Base-by-base conservation (phyloP, 1,140 invertebrate species). In the Pararge aegeria region DNA sequence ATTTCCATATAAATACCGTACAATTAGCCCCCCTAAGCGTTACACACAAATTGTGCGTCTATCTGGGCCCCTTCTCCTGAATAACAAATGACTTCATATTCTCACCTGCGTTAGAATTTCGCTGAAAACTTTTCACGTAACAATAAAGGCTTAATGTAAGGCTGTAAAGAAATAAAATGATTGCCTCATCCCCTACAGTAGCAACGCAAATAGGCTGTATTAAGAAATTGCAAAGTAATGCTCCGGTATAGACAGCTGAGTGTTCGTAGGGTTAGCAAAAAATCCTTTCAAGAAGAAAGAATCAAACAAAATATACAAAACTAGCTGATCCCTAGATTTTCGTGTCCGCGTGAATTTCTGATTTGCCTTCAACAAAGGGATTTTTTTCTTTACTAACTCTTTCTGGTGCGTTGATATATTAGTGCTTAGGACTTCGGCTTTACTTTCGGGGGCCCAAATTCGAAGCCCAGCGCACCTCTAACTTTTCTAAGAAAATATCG, bases 1-100 rank as follows among this genome's bases (percentile, higher is more conserved):
- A 70, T 72, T 72, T 68, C 57, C 67, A 73, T 73, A 73, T 63
- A 68, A 72, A 73, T 51, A 66, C 55, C 62, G 46, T 57, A 66
- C 70, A 73, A 73, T 73, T 73, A 73, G 70, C 64, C 61, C 49
- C 49, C 57, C 60, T 53, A 27, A 37, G 50, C 58, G 48, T 49
- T 52, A 18, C 18, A 64, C 55, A 61, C 60, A 55, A 61, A 59
- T 63, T 63, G 56, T 58, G 58, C 51, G 49, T 64, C 37, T 63
- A 60, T 30, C 51, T 57, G 53, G 50, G 61, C 61, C 59, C 59
- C 62, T 60, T 63, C 51, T 65, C 62, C 68, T 63, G 42, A 57
- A 49, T 68, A 67, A 68, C 62, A 65, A 68, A 68, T 71, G 66
- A 58, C 57, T 62, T 48, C 61, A 52, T 60, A 49, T 57, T 50